These are phyloP conservation scores for Agrypnus murinus DNA, from an alignment of 2,888 invertebrate species.

Conservation along the genomic window DNA sequence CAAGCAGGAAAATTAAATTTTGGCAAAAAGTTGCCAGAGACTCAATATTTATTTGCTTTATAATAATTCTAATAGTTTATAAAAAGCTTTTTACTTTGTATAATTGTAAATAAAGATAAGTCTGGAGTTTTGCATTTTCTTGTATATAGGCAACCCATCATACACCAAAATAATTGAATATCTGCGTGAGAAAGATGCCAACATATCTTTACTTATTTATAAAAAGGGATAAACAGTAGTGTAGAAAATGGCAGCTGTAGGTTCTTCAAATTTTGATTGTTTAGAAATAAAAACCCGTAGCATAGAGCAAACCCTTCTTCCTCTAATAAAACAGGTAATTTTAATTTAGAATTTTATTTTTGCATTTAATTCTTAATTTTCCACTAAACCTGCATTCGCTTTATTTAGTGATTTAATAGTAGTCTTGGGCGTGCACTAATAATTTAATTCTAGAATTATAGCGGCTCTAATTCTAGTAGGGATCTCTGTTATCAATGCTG, in stretches of 20 bases:
- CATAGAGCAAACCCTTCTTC: constrained; percentile 94
- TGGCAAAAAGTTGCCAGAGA: constrained; percentile 71
- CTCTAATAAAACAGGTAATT: constrained; percentile 94
- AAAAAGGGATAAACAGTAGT: constrained; percentile 61
- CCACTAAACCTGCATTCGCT: neutral
- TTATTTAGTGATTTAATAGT: constrained; percentile 10
- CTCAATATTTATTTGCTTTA: constrained; percentile 66
- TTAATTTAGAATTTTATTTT: constrained; percentile 21
- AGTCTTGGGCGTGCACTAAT: constrained; percentile 40
- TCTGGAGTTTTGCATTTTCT: neutral
- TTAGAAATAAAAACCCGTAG: constrained; percentile 94
- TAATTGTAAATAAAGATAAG: neutral
- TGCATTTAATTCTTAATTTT: constrained; percentile 24
- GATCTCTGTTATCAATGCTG: neutral
- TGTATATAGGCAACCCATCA: constrained; percentile 36
- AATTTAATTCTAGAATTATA: neutral
- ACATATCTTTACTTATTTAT: neutral
- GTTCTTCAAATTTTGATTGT: constrained; percentile 75
- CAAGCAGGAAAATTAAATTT: constrained; percentile 73
- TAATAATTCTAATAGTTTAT: constrained; percentile 4
- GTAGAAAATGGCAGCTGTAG: constrained; percentile 76
- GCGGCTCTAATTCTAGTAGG: no score
- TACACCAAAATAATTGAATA: neutral
- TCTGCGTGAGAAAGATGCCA: constrained; percentile 8
- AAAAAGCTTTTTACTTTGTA: neutral